Evolutionary conservation across 2,888 invertebrate genomes (phyloP), one percentile per base, ranked within the genome.

Genomic region (Vannuccia rotundouncinata): DNA sequence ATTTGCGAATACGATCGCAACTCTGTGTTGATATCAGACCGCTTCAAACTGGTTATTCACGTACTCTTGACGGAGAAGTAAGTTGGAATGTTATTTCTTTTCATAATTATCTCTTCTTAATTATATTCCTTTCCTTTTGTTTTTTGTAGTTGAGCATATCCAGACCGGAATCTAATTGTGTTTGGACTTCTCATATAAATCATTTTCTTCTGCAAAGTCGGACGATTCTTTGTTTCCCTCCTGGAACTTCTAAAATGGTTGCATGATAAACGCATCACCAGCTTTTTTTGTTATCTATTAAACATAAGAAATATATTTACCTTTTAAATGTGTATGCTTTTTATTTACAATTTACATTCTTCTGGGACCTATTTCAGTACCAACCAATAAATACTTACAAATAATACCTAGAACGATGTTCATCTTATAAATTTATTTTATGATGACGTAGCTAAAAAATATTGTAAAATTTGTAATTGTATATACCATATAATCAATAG

Each of bases 201-300:
- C 66, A 66, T 66, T 66, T 66, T 27, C 25, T 66, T 22, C 66
- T 66, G 5, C 66, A 66, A 66, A 66, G 22, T 66, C 5, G 22
- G 66, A 13, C 22, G 25, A 66, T 66, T 66, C 66, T 22, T 5
- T 66, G 66, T 66, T 66, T 66, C 25, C 66, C 66, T 13, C 66
- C 66, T 2, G 66, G 66, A 22, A 66, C 66, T 5, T 66, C 66
- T 2, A 66, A 66, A 66, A 66, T 66, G 66, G 66, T 66, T 22
- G 22, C 22, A 22, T 66, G 25, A 22, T 45, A 17, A 5, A 17
- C 45, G 17, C 17, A 45, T 13, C 45, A n/a, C n/a, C n/a, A n/a
- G n/a, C n/a, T n/a, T n/a, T n/a, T n/a, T n/a, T n/a, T n/a, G n/a
- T n/a, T n/a, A n/a, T n/a, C n/a, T n/a, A n/a, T n/a, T n/a, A n/a